Conservation (phyloP, 2,113 vertebrate species). For the Ochotona princeps region DNA sequence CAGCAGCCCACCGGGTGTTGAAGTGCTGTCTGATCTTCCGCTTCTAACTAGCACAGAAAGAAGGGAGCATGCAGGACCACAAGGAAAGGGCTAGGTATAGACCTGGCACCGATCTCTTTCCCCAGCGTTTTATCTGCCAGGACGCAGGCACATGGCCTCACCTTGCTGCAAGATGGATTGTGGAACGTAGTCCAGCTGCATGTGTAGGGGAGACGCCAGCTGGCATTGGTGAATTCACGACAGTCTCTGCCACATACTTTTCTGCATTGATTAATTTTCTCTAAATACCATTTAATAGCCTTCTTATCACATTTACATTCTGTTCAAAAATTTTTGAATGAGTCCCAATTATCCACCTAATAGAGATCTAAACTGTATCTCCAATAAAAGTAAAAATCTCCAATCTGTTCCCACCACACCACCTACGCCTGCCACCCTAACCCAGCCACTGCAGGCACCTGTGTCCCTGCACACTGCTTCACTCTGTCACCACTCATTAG, state of each 20-base stretch:
- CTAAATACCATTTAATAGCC: constrained; percentile 5
- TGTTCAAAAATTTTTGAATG: constrained; percentile 39
- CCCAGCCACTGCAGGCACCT: background rate
- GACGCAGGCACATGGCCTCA: background rate
- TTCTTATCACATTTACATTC: constrained; percentile 11
- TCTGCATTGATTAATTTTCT: background rate
- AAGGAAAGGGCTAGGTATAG: background rate
- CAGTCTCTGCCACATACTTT: background rate
- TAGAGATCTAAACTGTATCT: background rate
- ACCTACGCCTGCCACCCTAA: background rate
- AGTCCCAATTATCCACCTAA: constrained; percentile 38
- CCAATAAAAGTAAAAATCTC: background rate
- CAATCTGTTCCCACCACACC: background rate
- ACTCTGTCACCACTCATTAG: background rate
- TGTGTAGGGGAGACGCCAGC: background rate
- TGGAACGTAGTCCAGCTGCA: background rate
- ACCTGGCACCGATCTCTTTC: background rate
- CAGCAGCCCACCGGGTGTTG: background rate
- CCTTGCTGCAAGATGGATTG: background rate
- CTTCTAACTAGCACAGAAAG: background rate
- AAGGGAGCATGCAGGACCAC: background rate
- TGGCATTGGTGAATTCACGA: background rate
- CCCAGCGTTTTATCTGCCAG: background rate
- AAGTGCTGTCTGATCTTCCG: background rate
- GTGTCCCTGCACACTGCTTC: background rate